Evolutionary conservation across 1,140 invertebrate genomes (phyloP), one percentile per base, ranked within the genome.

Genomic region (Drosophila triauraria): DNA sequence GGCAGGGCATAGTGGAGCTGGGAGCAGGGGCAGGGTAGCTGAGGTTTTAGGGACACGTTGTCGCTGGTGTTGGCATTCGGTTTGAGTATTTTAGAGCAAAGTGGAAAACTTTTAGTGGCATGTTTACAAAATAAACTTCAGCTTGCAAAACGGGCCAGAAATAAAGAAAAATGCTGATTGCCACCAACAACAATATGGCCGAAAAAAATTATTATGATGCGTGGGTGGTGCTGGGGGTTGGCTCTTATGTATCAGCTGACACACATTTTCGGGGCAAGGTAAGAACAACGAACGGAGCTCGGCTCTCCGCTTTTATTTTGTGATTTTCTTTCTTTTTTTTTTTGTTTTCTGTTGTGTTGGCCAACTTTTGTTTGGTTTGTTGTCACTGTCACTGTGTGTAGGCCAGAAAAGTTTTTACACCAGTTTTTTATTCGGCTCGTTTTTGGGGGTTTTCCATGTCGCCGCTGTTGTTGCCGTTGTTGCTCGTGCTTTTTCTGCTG

Each of bases 21-120:
- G 10, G 1, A 58, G 60, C 6, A 10, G 15, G 53, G 12, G 44
- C 32, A 10, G 32, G 9, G 32, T 9, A 12, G 7, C 20, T 32
- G 35, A 38, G 43, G 43, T 42, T 47, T 53, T 46, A 43, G 59
- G 58, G 23, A 82, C 83, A 87, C 68, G 72, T 84, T 88, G 80
- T 81, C 65, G 78, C 80, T 87, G 84, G 77, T 88, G 85, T 90
- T 90, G 85, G 81, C 85, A 85, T 88, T 88, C 74, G 85, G 85
- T 90, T 90, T 88, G 85, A 88, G 85, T 76, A 91, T 90, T 90
- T 90, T 90, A 91, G 86, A 90, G 85, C 78, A 90, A 90, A 90
- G 85, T 90, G 86, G 85, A 90, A 90, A 90, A 90, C 86, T 90
- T 90, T 90, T 90, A 90, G 85, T 90, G 85, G 85, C 85, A 90